Percentiles rank a stretch among this genome's conserved stretches.
phyloP scores from a whole-genome alignment of 2,888 invertebrate genomes.

The Calliopum simillimum region DNA sequence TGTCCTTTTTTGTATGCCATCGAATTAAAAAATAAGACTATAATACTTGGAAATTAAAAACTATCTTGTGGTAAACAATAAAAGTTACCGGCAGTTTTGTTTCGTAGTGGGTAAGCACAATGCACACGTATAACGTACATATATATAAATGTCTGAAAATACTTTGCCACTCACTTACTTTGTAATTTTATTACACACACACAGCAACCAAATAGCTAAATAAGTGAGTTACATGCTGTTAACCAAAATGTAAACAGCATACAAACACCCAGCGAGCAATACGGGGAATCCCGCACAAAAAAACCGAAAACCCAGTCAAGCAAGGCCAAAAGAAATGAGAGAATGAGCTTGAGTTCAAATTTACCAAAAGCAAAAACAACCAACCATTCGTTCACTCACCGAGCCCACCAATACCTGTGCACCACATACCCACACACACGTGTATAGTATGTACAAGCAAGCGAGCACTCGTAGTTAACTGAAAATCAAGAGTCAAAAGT shows the following conservation, averaged over 20 bases:
- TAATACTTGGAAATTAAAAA: too few relatives aligned
- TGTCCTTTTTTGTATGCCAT: too few relatives aligned
- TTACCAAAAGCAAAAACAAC: neutral
- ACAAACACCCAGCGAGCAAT: conserved; percentile 43
- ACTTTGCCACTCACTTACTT: conserved; percentile 35
- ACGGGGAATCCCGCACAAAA: conserved; percentile 37
- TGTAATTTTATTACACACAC: conserved; percentile 32
- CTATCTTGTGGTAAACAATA: too few relatives aligned
- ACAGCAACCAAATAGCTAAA: conserved; percentile 51
- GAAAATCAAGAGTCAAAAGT: conserved; percentile 58
- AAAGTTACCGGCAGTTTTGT: too few relatives aligned
- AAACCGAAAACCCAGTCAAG: too few relatives aligned
- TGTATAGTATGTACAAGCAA: neutral
- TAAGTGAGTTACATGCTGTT: conserved; percentile 56
- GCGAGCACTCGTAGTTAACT: conserved; percentile 36
- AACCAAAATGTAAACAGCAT: conserved; percentile 55
- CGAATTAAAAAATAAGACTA: too few relatives aligned
- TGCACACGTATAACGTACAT: too few relatives aligned
- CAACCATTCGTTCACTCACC: neutral
- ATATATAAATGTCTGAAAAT: conserved; percentile 42
- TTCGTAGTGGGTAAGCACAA: too few relatives aligned
- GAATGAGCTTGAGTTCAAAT: too few relatives aligned
- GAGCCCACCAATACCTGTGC: neutral
- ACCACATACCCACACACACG: too few relatives aligned
- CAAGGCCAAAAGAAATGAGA: neutral